Evolutionary conservation across 2,797 vertebrate species (phyloP).

Genomic region (Mormyrus proboscirostris): DNA sequence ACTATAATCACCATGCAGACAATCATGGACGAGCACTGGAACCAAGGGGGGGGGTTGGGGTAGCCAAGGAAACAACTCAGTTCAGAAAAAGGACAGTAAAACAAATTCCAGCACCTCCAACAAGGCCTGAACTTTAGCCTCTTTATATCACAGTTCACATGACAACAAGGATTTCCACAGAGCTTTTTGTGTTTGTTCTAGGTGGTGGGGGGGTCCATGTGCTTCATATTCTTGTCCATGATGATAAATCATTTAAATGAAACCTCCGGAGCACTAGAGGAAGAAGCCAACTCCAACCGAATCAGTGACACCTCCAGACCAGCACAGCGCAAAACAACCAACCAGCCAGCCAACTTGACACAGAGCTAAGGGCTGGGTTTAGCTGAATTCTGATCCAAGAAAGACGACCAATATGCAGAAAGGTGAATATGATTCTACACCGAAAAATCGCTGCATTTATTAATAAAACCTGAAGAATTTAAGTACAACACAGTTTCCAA

Average conservation of each 20-base stretch:
- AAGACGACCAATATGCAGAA: not conserved
- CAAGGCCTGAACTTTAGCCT: slow-evolving; percentile 2
- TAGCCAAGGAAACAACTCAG: not conserved
- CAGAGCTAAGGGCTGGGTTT: not conserved
- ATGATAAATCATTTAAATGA: not conserved
- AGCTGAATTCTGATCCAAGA: not conserved
- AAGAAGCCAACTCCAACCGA: not conserved
- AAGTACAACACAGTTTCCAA: not conserved
- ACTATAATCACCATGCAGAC: not conserved
- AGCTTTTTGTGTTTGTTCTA: not conserved
- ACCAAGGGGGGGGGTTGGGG: not conserved
- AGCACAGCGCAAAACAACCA: not conserved
- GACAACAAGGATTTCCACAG: not conserved
- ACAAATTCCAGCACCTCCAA: not conserved
- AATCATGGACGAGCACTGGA: not conserved
- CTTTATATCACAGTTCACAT: not conserved
- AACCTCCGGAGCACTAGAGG: not conserved
- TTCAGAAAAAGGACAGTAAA: not conserved
- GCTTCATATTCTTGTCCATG: not conserved
- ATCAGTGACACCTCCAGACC: not conserved
- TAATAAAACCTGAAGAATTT: not conserved
- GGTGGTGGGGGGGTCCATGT: not conserved
- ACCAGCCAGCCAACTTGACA: not conserved
- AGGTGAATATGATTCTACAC: not conserved
- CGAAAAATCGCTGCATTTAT: not conserved